Conservation (phyloP, 2,888 invertebrate genomes). For the Nomada fabriciana region DNA sequence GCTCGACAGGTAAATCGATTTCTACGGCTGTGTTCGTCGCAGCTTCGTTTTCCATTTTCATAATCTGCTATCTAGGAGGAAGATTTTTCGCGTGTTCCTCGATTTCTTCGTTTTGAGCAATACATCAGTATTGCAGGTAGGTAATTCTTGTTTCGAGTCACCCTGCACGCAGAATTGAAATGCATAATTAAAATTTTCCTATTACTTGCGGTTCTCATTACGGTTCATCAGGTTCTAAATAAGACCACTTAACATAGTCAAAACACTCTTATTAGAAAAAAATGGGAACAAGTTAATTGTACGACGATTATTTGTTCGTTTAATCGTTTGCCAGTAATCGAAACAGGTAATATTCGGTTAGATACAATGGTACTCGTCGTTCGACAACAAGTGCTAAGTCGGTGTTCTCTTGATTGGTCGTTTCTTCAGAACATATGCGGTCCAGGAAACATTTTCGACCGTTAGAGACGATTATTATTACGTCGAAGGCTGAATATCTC, state of each 20-base stretch:
- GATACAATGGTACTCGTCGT: not conserved
- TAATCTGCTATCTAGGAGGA: not conserved
- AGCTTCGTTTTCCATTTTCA: not conserved
- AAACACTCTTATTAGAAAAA: too few species aligned
- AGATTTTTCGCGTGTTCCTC: not conserved
- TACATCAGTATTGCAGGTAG: too few species aligned
- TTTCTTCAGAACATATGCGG: not conserved
- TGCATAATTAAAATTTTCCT: too few species aligned
- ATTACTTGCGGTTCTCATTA: too few species aligned
- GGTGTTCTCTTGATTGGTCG: not conserved
- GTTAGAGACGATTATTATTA: slow-evolving; percentile 30
- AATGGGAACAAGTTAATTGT: not conserved
- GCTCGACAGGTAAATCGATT: slow-evolving; percentile 48
- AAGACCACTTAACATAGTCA: not conserved
- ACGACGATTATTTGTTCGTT: not conserved
- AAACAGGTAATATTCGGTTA: not conserved
- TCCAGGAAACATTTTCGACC: slow-evolving; percentile 7
- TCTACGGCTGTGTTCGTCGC: not conserved
- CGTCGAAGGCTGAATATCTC: not conserved
- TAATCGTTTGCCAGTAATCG: not conserved
- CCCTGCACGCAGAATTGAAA: too few species aligned
- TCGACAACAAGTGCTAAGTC: not conserved
- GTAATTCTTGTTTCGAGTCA: too few species aligned
- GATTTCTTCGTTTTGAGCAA: too few species aligned
- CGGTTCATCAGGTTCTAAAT: too few species aligned